phyloP scores from a whole-genome alignment of 2,113 vertebrate genomes.

The Dromas ardeola region DNA sequence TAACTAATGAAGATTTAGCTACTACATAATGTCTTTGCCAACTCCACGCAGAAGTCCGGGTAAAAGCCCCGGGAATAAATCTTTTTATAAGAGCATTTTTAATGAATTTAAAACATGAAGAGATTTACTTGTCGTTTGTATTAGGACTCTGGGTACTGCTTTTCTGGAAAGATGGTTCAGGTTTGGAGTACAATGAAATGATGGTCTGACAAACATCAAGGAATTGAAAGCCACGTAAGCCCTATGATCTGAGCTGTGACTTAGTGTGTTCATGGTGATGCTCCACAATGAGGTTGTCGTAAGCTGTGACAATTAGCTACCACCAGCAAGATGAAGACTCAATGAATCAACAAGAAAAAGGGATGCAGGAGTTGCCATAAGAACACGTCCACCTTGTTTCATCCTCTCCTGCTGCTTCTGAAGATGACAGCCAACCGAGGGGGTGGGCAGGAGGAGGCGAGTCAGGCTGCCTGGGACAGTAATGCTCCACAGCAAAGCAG shows the following conservation, averaged over 20 bases:
- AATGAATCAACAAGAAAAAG: neutral
- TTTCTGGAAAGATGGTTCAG: neutral
- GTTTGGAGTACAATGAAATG: neutral
- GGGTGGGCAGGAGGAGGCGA: neutral
- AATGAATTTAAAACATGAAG: neutral
- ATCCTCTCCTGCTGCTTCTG: neutral
- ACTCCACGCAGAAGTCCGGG: neutral
- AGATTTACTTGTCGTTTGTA: neutral
- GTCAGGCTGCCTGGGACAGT: neutral
- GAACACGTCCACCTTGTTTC: neutral
- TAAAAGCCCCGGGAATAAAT: conserved; percentile 10
- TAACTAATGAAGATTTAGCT: conserved; percentile 60
- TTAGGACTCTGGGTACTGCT: neutral
- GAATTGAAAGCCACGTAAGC: neutral
- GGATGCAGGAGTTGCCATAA: neutral
- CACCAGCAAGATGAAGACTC: neutral
- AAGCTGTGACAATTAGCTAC: neutral
- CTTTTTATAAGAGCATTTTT: neutral
- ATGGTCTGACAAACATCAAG: neutral
- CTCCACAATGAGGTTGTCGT: accelerated
- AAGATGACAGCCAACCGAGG: neutral
- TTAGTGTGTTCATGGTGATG: accelerated
- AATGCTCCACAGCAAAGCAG: neutral
- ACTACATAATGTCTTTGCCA: conserved; percentile 22
- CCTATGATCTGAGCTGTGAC: accelerated